Evolutionary conservation across 2,797 vertebrate genomes (phyloP).

Genomic region (Alauda arvensis): DNA sequence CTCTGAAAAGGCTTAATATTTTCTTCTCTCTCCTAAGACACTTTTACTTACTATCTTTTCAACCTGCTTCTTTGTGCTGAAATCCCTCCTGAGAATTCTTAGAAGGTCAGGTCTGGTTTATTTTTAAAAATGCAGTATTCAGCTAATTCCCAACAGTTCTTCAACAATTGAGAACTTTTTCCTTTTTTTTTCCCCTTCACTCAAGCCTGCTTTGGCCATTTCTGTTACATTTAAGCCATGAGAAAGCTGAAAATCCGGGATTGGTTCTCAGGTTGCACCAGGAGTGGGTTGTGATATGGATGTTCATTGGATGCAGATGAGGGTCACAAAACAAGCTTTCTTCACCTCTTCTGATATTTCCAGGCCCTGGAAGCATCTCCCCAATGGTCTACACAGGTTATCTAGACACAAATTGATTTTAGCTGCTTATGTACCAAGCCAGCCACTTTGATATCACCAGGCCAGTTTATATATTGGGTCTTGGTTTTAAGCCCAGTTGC

Average conservation of each 20-base stretch:
- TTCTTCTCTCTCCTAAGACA: background rate
- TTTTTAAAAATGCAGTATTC: background rate
- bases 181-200: fast-evolving
- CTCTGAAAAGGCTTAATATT: background rate
- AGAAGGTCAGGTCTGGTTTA: background rate
- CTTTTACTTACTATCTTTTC: background rate
- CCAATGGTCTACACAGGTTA: background rate
- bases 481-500: background rate
- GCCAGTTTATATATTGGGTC: background rate
- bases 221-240: background rate
- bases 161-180: background rate
- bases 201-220: background rate
- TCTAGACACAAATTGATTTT: background rate
- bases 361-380: background rate
- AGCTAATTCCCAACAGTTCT: background rate
- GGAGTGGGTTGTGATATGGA: background rate
- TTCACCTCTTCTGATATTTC: background rate
- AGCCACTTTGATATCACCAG: background rate
- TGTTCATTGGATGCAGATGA: background rate
- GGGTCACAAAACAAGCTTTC: background rate
- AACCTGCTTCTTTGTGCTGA: background rate
- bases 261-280: background rate
- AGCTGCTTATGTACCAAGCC: background rate
- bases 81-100: background rate
- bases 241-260: background rate